These are phyloP conservation scores for Eugnorisma glareosa DNA, from an alignment of 2,888 invertebrate genomes.

Conservation along the genomic window DNA sequence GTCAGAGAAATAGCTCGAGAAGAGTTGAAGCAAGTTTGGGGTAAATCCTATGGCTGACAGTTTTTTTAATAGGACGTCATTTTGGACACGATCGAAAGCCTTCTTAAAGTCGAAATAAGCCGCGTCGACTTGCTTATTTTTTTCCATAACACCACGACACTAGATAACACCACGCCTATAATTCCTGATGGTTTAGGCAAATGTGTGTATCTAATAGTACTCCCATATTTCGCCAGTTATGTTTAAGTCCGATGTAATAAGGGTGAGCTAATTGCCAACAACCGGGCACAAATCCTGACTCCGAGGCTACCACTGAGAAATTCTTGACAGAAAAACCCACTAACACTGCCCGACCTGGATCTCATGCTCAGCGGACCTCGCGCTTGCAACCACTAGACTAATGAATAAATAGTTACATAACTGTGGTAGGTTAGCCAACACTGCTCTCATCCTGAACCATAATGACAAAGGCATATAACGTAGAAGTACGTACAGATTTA, in stretches of 20 bases:
- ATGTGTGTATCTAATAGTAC: background rate
- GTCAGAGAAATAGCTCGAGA: no score
- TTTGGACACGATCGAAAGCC: no score
- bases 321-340: background rate
- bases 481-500: constrained; percentile 40
- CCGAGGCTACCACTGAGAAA: background rate
- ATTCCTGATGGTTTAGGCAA: background rate
- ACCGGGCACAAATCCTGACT: background rate
- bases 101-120: no score
- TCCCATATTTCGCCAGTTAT: background rate
- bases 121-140: no score
- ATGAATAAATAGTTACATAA: background rate
- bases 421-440: background rate
- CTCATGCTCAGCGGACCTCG: background rate
- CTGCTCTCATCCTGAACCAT: background rate
- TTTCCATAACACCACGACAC: no score
- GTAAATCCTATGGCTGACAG: no score
- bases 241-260: background rate
- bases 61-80: no score
- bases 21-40: no score
- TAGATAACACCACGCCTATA: background rate
- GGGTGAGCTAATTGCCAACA: background rate
- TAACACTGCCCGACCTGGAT: background rate
- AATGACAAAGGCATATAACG: constrained; percentile 21
- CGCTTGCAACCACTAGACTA: background rate